A percentile compares a stretch with the other conserved stretches of the same genome.
These are phyloP conservation scores for Tineola bisselliella DNA, from an alignment of 2,888 invertebrate species.

Conservation along the genomic window DNA sequence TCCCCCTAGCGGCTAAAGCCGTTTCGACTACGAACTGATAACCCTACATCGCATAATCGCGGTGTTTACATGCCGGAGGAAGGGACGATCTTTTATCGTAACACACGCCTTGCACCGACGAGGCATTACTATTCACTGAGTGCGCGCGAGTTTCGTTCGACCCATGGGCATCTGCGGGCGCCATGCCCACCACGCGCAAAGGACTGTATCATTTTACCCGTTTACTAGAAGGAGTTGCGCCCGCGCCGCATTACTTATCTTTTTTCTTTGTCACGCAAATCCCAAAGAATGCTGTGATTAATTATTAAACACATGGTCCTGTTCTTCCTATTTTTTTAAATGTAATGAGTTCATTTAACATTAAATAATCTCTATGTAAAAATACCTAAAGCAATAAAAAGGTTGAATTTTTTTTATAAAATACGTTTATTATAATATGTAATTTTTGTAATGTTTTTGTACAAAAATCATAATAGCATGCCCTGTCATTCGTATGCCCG, in stretches of 20 bases:
- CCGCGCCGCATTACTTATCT: constrained; percentile 6
- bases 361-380: too few relatives aligned
- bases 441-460: not conserved
- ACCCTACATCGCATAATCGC: constrained; percentile 11
- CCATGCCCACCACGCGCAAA: constrained; percentile 11
- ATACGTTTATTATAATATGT: too few relatives aligned
- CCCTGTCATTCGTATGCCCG: not conserved
- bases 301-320: constrained; percentile 10
- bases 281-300: constrained; percentile 10
- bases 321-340: too few relatives aligned
- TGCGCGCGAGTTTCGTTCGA: constrained; percentile 3
- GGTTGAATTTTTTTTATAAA: not conserved
- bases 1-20: constrained; percentile 11
- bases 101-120: constrained; percentile 4
- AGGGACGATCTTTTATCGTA: not conserved
- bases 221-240: constrained; percentile 12
- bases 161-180: constrained; percentile 6
- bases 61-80: not conserved
- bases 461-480: not conserved
- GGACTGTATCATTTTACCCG: constrained; percentile 13
- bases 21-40: not conserved
- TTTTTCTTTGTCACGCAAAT: constrained; percentile 9
- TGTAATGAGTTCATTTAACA: too few relatives aligned
- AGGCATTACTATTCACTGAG: constrained; percentile 10
- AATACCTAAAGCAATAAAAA: not conserved